phyloP scores from a whole-genome alignment of 2,113 vertebrate genomes.

The Pyrgilauda ruficollis region DNA sequence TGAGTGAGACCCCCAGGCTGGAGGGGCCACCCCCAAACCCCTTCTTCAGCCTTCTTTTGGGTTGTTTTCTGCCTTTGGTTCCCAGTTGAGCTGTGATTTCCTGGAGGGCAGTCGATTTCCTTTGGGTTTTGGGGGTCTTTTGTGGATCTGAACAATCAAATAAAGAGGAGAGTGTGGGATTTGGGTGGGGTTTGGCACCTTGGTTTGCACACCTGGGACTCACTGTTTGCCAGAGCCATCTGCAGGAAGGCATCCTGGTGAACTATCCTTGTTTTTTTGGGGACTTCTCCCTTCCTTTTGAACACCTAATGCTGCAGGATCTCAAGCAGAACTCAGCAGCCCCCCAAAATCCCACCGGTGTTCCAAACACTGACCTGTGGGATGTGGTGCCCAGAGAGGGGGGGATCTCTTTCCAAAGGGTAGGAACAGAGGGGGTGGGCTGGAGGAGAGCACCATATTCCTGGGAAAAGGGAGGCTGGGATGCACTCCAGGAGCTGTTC shows the following conservation, averaged over 20 bases:
- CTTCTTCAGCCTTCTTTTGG: rapidly evolving
- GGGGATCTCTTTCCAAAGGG: background rate
- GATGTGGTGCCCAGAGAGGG: background rate
- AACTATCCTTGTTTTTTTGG: rapidly evolving
- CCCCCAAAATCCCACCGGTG: rapidly evolving
- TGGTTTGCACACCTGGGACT: background rate
- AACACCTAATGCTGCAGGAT: background rate
- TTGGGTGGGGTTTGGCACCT: background rate
- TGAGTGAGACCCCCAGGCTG: background rate
- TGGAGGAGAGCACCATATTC: rapidly evolving
- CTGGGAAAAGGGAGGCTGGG: background rate
- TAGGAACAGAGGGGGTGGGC: background rate
- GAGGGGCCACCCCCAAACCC: rapidly evolving
- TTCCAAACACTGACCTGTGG: too few species aligned
- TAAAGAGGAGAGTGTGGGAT: rapidly evolving
- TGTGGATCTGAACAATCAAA: rapidly evolving
- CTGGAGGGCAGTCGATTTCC: background rate
- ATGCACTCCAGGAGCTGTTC: background rate
- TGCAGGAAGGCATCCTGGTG: background rate
- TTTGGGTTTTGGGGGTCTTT: rapidly evolving
- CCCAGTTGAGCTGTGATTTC: rapidly evolving
- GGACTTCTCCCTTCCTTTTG: background rate
- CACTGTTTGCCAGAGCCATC: rapidly evolving
- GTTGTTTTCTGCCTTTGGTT: rapidly evolving
- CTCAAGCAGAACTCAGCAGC: background rate